Evolutionary conservation across 2,797 vertebrate species (phyloP), one percentile per base, ranked within the genome.

Genomic region (Denticeps clupeoides): DNA sequence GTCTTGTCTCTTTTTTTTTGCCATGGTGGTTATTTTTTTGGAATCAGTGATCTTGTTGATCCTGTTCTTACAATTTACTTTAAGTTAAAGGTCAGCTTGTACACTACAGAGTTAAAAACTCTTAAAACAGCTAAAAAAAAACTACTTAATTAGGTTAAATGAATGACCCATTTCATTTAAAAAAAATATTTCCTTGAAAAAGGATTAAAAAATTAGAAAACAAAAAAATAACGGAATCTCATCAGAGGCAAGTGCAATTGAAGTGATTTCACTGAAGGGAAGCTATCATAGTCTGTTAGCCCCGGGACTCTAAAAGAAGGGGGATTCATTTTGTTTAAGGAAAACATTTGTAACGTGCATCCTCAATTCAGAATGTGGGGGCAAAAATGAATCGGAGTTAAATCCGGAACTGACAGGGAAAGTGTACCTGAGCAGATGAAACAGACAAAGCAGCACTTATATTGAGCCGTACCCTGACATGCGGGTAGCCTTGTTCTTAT

Each of bases 261-360:
- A 82, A 86, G 82, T 83, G 73, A 72, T 71, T 33, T 91, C 85
- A 89, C 84, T 91, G 89, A 94, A 87, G 90, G 91, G 91, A 89
- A 90, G 86, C 87, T 87, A 89, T 89, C 84, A 81, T 80, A 98
- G 93, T 98, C 94, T 91, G 88, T 90, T 80, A 83, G 87, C 93
- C 94, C 94, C 91, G 82, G 82, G 94, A 98, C 94, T 97, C 93
- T 98, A 98, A 98, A 98, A 85, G 84, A 89, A 90, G 79, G 89
- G 92, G 86, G 88, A 87, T 78, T 74, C 64, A 68, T 67, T 72
- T 68, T 52, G 45, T 13, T 25, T 9, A 37, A 49, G 25, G 47
- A 51, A 62, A 80, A 67, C 70, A 70, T 77, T 81, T 77, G 74
- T 81, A 72, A 73, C 79, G 83, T 53, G 53, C 79, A 79, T 66